Evolutionary conservation across 2,797 vertebrate species (phyloP).

Genomic region (Bucorvus abyssinicus): DNA sequence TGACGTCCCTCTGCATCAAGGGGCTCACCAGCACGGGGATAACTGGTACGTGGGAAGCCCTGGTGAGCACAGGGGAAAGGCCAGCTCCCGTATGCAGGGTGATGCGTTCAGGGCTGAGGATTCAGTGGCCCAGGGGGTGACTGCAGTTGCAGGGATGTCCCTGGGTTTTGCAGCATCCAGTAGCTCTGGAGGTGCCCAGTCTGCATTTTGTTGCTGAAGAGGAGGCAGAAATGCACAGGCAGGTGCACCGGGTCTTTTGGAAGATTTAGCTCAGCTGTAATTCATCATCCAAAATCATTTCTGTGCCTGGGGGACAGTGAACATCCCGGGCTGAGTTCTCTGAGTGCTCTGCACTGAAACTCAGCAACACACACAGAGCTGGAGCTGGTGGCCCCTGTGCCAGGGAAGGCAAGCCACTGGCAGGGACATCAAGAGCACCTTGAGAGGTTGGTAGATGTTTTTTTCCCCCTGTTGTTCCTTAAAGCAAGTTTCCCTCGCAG

Average conservation of each 20-base stretch:
- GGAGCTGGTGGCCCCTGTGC: neutral
- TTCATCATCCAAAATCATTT: neutral
- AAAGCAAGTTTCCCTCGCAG: neutral
- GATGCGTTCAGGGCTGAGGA: neutral
- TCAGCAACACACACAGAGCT: accelerated
- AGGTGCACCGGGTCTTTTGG: neutral
- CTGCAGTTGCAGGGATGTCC: neutral
- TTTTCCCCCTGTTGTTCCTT: neutral
- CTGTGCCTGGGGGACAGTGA: neutral
- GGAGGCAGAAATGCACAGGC: neutral
- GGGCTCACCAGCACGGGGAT: neutral
- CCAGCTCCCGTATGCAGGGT: neutral
- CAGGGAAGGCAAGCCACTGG: neutral
- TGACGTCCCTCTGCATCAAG: accelerated
- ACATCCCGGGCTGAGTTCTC: neutral
- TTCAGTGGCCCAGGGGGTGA: accelerated
- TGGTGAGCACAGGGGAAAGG: neutral
- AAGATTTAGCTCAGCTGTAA: neutral
- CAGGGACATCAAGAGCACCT: neutral
- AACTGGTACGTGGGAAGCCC: neutral
- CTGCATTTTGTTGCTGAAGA: neutral
- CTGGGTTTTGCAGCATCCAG: neutral
- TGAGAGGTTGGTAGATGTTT: neutral
- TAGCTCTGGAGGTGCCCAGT: neutral
- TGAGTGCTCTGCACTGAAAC: neutral